Percentiles rank a stretch among this genome's conserved stretches.
These are phyloP conservation scores for Eriosoma lanigerum DNA, from an alignment of 1,140 invertebrate genomes.

Conservation along the genomic window DNA sequence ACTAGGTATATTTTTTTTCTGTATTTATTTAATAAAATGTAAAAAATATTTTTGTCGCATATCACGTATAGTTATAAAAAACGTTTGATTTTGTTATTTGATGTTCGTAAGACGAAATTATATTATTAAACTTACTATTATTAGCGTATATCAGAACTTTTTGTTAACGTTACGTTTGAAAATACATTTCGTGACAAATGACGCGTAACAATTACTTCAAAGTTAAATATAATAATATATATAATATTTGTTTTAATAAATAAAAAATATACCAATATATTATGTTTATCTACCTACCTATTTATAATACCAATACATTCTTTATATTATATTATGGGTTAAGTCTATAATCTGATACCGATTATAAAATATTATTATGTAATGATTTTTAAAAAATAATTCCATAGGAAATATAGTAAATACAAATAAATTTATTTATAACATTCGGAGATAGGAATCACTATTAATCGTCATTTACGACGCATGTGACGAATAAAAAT, in stretches of 20 bases:
- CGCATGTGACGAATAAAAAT: background rate
- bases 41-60: conserved; percentile 26
- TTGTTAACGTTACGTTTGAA: no score
- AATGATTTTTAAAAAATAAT: background rate
- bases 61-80: background rate
- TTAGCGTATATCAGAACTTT: background rate
- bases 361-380: background rate
- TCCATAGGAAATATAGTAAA: background rate
- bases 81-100: background rate
- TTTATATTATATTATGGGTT: background rate
- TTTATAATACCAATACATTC: no score
- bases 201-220: no score
- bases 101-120: background rate
- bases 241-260: no score
- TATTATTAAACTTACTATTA: background rate
- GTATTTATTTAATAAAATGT: background rate
- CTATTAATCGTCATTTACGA: background rate
- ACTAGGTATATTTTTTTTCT: no score
- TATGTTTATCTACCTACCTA: no score
- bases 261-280: no score
- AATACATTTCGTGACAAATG: no score
- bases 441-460: no score
- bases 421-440: no score
- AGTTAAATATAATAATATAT: no score
- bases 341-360: background rate